Evolutionary conservation across 64 coral and sea anemone species (phyloP), one percentile per base, ranked within the genome.

Genomic region (Acropora tenuis): DNA sequence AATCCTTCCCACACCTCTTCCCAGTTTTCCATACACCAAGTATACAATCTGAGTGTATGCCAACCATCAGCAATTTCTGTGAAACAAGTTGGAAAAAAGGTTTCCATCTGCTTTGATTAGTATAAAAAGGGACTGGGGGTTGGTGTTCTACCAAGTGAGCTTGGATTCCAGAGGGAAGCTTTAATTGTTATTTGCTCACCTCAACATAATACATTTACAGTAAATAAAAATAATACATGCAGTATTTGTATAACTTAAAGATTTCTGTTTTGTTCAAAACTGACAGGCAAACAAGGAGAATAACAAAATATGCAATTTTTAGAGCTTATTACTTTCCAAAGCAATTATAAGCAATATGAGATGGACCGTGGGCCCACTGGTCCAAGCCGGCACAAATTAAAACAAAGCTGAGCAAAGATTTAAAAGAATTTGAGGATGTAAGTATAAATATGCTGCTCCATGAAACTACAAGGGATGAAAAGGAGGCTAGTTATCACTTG

Each of bases 21-120:
- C 84, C 44, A 87, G 17, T 45, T 74, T 72, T 17, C 68, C 66
- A 47, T 87, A 73, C 84, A 73, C 65, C 84, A 65, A 87, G 65
- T 73, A 73, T 8, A 72, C 66, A 87, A 73, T 74, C 65, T 87
- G 84, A 18, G 59, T 43, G 10, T 86, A 86, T 15, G 83, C 83
- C 17, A 86, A 68, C 61, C 61, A 66, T 13, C 61, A 15, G 61
- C 61, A 66, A 11, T 8, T 17, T 66, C 61, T 66, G 15, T 66
- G 61, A 66, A 66, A 66, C 61, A 66, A 13, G 61, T 66, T 13
- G 61, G 61, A 66, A 66, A 66, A 11, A 66, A 30, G 61, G 61
- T 66, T 66, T 66, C 8, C 61, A 66, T 66, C 17, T 55, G 52
- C 52, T 55, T 4, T 0, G 9, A 55, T 55, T 55, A 5, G 52